Base-by-base conservation (phyloP, 2,888 invertebrate genomes). In the Amorpha juglandis region DNA sequence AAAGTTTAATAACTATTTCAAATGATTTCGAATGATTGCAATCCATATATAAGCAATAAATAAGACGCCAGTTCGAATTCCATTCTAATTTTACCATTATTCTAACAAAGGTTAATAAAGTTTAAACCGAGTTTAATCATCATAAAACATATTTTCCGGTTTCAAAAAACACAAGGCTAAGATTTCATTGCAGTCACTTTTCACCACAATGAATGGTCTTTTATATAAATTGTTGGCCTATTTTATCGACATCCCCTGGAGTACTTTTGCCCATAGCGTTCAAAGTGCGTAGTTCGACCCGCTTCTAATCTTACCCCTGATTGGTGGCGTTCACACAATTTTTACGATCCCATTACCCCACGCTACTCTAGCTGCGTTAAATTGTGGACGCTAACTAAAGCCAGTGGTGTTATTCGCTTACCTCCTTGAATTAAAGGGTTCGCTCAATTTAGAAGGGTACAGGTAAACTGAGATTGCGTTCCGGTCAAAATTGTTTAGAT, bases 251-350 rank as follows among this genome's bases (percentile, higher is more conserved):
- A 80, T 77, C 73, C 74, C 71, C 69, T 71, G 75, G 71, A 77
- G 77, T 77, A 74, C 74, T 81, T 79, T 75, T 73, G 68, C 66
- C 63, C 67, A 68, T 71, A 73, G 72, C 68, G 72, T 71, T 74
- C 67, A 67, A 71, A 72, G 71, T 70, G 71, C 68, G 69, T 66
- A 66, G 83, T 76, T 73, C 74, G 77, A 75, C 69, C 77, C 74
- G 77, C 76, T 75, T 84, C 86, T 89, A 89, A 89, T 90, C 87
- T 86, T 78, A 87, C 86, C 85, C 86, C 84, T 87, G 88, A 89
- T 89, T 91, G 86, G 80, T 74, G 79, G 81, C 83, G 81, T 85
- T 84, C 84, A 86, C 80, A 85, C 83, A 79, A 86, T 87, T 90
- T 89, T 90, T 90, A 90, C 85, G 87, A 89, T 75, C 78, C 83